These are phyloP conservation scores for Macquaria australasica DNA, from an alignment of 2,113 vertebrate genomes.

Conservation along the genomic window DNA sequence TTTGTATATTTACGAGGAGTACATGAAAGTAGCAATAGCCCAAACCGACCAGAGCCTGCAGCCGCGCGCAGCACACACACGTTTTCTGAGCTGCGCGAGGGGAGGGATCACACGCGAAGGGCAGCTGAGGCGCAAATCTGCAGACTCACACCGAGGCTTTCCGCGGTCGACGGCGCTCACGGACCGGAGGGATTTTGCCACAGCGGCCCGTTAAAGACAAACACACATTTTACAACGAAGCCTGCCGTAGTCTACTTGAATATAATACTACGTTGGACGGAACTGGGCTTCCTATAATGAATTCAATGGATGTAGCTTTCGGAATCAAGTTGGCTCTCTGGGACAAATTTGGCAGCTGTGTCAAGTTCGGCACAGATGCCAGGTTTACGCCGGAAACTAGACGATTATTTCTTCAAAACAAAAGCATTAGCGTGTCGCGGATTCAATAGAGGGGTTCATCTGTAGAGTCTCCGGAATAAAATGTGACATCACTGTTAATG, in stretches of 20 bases:
- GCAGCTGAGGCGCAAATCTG: slow-evolving; percentile 39
- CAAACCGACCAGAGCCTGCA: slow-evolving; percentile 35
- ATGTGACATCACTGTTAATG: neutral
- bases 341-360: neutral
- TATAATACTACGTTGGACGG: neutral
- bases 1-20: slow-evolving; percentile 40
- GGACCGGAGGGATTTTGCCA: neutral
- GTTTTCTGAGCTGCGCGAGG: slow-evolving; percentile 35
- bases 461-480: slow-evolving; percentile 1
- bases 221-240: neutral
- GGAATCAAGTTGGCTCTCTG: neutral
- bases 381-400: slow-evolving; percentile 4
- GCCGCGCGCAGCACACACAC: slow-evolving; percentile 20
- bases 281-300: neutral
- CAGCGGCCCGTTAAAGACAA: neutral
- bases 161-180: neutral
- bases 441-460: neutral
- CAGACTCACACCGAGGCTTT: neutral
- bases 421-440: slow-evolving; percentile 17
- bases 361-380: neutral
- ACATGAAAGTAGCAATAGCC: slow-evolving; percentile 45
- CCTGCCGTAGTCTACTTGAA: neutral
- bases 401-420: slow-evolving; percentile 37
- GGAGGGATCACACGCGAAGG: slow-evolving; percentile 77
- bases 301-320: neutral